Evolutionary conservation across 2,113 vertebrate species (phyloP), one percentile per base, ranked within the genome.

Genomic region (Silurus meridionalis): DNA sequence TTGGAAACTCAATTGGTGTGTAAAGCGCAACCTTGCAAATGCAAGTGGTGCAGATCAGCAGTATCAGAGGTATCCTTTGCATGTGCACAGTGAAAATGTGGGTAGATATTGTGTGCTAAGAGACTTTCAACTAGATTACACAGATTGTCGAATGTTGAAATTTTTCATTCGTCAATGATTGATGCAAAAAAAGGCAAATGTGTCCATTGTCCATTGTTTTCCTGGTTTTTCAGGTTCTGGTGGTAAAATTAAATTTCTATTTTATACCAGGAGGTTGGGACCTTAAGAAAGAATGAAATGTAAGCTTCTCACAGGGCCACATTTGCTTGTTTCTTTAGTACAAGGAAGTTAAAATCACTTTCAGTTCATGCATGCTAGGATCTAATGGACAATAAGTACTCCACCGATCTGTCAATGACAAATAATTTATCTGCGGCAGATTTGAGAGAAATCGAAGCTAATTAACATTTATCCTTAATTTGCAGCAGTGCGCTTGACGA

Each of bases 401-500:
- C 75, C 23, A 21, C 60, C 55, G 2, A 83, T 90, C 87, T 85
- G 74, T 72, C 86, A 89, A 83, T 84, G 81, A 72, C 84, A 58
- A 80, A 84, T 85, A 75, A 85, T 85, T 48, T 80, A 87, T 83
- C 50, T 14, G 80, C 87, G 57, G 78, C 71, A 81, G 88, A 48
- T 86, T 74, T 88, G 69, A 86, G 82, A 83, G 82, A 58, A 87
- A 92, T 87, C 85, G 81, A 85, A 89, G 86, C 80, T 90, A 89
- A 93, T 93, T 72, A 90, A 88, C 89, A 85, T 90, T 90, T 88
- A 86, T 91, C 85, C 84, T 86, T 87, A 91, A 88, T 82, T 89
- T 87, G 86, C 82, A 79, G 84, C 72, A 17, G 80, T 71, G 46
- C 64, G 82, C 88, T 86, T 82, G 88, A 87, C 83, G 83, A 86